Conservation (phyloP, 2,113 vertebrate species). For the Nerophis ophidion region DNA sequence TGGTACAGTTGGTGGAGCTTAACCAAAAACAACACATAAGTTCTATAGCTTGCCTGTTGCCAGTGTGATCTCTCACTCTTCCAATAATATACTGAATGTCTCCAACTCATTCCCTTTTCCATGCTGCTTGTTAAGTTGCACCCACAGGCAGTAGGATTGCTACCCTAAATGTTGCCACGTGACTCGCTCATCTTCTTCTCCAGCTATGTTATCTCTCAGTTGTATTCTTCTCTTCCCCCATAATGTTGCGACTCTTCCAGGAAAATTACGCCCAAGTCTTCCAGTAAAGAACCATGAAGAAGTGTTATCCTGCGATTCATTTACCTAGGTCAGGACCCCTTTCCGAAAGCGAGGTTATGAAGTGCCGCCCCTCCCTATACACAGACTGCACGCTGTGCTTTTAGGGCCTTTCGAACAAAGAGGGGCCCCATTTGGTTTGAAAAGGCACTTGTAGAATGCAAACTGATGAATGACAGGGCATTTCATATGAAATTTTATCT, state of each 20-base stretch:
- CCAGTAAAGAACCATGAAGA: slow-evolving; percentile 54
- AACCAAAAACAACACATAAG: neutral
- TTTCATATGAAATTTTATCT: no score
- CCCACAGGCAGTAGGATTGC: slow-evolving; percentile 40
- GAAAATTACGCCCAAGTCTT: slow-evolving; percentile 53
- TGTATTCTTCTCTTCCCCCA: slow-evolving; percentile 53
- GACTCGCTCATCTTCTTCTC: slow-evolving; percentile 44
- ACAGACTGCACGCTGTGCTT: no score
- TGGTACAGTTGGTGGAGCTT: no score
- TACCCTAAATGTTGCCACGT: slow-evolving; percentile 25
- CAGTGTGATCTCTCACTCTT: neutral
- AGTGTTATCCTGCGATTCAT: slow-evolving; percentile 45
- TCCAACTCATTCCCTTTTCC: slow-evolving; percentile 3
- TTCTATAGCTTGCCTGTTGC: neutral
- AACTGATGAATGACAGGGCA: no score
- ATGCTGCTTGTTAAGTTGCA: slow-evolving; percentile 10
- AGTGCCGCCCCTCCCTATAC: no score
- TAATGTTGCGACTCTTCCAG: slow-evolving; percentile 58
- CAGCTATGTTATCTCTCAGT: slow-evolving; percentile 61
- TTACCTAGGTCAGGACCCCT: slow-evolving; percentile 19
- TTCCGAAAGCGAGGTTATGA: slow-evolving; percentile 25
- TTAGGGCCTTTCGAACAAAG: no score
- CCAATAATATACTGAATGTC: neutral
- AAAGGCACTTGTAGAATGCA: no score
- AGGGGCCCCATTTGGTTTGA: no score